Conservation (phyloP, 2,888 invertebrate species). For the Melinaea marsaeus region DNA sequence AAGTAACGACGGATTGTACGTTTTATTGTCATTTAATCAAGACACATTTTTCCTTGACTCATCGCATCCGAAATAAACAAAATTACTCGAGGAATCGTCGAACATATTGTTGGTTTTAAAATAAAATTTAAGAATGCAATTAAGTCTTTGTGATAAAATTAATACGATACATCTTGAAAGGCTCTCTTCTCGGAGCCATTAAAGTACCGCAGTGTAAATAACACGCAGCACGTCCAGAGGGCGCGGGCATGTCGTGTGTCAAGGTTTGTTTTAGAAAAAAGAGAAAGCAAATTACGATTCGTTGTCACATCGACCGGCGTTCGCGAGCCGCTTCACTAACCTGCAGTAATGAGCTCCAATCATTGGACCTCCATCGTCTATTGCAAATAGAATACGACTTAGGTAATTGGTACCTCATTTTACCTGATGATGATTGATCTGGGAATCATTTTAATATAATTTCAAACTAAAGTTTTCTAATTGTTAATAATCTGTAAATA, state of each 20-base stretch:
- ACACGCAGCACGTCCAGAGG: constrained; percentile 43
- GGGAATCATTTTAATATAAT: background rate
- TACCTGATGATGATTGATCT: too few relatives aligned
- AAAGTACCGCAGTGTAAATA: constrained; percentile 62
- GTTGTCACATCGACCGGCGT: constrained; percentile 27
- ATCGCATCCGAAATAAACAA: constrained; percentile 46
- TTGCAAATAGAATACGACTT: constrained; percentile 21
- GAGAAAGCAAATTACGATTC: constrained; percentile 31
- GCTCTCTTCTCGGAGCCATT: constrained; percentile 55
- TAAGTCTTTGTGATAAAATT: constrained; percentile 66
- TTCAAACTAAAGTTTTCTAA: background rate
- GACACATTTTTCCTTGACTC: constrained; percentile 47
- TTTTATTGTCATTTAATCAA: constrained; percentile 64
- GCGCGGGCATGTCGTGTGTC: constrained; percentile 42
- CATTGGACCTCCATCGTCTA: constrained; percentile 31
- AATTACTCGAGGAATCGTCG: constrained; percentile 42
- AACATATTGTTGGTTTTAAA: constrained; percentile 67
- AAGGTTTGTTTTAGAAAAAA: constrained; percentile 34
- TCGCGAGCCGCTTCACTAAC: constrained; percentile 28
- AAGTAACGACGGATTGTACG: constrained; percentile 50
- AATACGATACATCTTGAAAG: constrained; percentile 56
- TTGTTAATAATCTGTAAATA: background rate
- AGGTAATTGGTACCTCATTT: constrained; percentile 21
- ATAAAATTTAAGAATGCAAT: constrained; percentile 70
- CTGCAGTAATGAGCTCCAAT: constrained; percentile 29